Base-by-base conservation (phyloP, 2,113 vertebrate species). In the Probosciger aterrimus region DNA sequence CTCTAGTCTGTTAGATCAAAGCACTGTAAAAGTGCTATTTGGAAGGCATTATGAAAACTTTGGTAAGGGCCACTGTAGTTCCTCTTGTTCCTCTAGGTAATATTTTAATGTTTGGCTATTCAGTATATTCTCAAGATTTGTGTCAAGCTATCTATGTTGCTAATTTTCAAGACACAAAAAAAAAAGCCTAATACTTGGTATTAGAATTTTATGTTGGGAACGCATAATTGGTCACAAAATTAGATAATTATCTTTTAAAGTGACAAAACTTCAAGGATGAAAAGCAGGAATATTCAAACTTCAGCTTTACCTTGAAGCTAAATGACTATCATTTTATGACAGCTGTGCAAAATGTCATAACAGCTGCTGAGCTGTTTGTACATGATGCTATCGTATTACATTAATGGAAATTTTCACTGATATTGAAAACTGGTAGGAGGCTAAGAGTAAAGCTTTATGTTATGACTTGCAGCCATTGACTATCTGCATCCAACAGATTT, bases 391-490 rank as follows among this genome's bases (percentile, higher is more conserved):
- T 97, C 84, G 0, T 74, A 67, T 76, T 94, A 85, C 57, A 81
- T 92, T 97, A 97, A 97, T 63, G 97, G 97, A 96, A 96, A 94
- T 95, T 92, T 96, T 91, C 92, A 69, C 97, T 93, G 97, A 97
- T 97, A 97, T 97, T 96, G 93, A 89, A 95, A 97, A 87, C 75
- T 96, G 92, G 95, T 92, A 93, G 97, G 95, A 97, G 91, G 90
- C 82, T 77, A 94, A 95, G 91, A 96, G 88, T 82, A 90, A 96
- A 97, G 94, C 84, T 95, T 75, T 78, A 55, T 92, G 85, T 96
- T 97, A 97, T 95, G 96, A 97, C 96, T 97, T 23, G 47, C 47
- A 95, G 96, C 95, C 82, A 57, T 55, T 87, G 91, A 95, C 96
- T 97, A 94, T 97, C 94, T 97, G 91, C 78, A 95, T 97, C 91